Evolutionary conservation across 2,888 invertebrate genomes (phyloP).

Genomic region (Toxonevra muliebris): DNA sequence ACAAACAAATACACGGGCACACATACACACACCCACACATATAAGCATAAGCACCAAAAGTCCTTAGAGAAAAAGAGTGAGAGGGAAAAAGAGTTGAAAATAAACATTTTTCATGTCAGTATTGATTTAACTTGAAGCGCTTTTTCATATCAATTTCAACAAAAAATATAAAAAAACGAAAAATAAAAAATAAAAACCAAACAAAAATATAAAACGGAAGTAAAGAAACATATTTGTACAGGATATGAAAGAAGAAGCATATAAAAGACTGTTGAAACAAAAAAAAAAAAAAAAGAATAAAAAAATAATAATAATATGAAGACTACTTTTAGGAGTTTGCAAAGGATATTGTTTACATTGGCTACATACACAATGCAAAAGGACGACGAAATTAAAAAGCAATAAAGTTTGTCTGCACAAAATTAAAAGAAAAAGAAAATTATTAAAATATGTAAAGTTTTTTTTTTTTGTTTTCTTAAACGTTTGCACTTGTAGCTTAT

Average conservation of each 20-base stretch:
- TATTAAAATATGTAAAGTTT: too few relatives aligned
- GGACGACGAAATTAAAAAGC: conserved; percentile 23
- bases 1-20: conserved; percentile 17
- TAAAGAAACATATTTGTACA: conserved; percentile 54
- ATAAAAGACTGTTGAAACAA: conserved; percentile 58
- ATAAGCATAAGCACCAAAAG: not conserved
- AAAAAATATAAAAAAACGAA: conserved; percentile 51
- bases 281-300: conserved; percentile 51
- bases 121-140: conserved; percentile 45
- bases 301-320: conserved; percentile 27
- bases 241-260: conserved; percentile 40
- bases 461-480: too few relatives aligned
- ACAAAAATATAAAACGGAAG: conserved; percentile 38
- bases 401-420: conserved; percentile 5
- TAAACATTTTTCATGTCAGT: conserved; percentile 33
- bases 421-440: too few relatives aligned
- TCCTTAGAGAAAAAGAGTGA: not conserved
- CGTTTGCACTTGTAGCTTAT: too few relatives aligned
- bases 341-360: conserved; percentile 52
- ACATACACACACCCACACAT: conserved; percentile 1
- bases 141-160: conserved; percentile 57
- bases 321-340: conserved; percentile 33
- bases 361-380: conserved; percentile 7
- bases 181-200: conserved; percentile 16
- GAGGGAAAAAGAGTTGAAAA: conserved; percentile 16